A percentile compares a stretch with the other conserved stretches of the same genome.
These are phyloP conservation scores for Plutella xylostella DNA, from an alignment of 2,888 invertebrate species.

Conservation along the genomic window DNA sequence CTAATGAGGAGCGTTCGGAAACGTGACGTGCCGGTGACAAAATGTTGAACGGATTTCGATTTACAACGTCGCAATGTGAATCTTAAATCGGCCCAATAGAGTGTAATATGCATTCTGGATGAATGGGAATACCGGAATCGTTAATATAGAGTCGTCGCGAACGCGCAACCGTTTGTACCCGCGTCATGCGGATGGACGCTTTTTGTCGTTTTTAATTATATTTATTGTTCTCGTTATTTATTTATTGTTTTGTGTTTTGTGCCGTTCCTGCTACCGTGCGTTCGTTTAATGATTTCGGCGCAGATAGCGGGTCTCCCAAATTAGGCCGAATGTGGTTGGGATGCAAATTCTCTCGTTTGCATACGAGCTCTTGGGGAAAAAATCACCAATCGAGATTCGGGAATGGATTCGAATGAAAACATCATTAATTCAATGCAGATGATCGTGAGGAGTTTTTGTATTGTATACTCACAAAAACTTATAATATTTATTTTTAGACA, in stretches of 20 bases:
- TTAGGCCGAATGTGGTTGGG: slow-evolving; percentile 45
- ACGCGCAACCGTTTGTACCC: slow-evolving; percentile 52
- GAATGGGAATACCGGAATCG: slow-evolving; percentile 30
- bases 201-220: slow-evolving; percentile 67
- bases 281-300: slow-evolving; percentile 53
- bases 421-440: slow-evolving; percentile 54
- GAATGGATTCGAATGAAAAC: slow-evolving; percentile 43
- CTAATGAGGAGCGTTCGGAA: slow-evolving; percentile 49
- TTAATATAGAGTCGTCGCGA: slow-evolving; percentile 56
- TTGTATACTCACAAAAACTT: too few relatives aligned
- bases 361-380: slow-evolving; percentile 36
- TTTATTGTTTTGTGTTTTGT: slow-evolving; percentile 60
- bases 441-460: slow-evolving; percentile 30
- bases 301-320: slow-evolving; percentile 59
- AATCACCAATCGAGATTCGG: slow-evolving; percentile 30
- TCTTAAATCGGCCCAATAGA: slow-evolving; percentile 26
- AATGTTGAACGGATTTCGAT: slow-evolving; percentile 44
- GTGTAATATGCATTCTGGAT: slow-evolving; percentile 25
- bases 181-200: slow-evolving; percentile 59
- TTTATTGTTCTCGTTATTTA: slow-evolving; percentile 66
- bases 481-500: too few relatives aligned
- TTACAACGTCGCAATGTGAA: slow-evolving; percentile 25
- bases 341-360: slow-evolving; percentile 58
- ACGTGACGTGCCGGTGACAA: slow-evolving; percentile 56
- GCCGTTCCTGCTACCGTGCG: slow-evolving; percentile 57